phyloP scores from a whole-genome alignment of 2,113 vertebrate genomes.

The Fukomys damarensis region DNA sequence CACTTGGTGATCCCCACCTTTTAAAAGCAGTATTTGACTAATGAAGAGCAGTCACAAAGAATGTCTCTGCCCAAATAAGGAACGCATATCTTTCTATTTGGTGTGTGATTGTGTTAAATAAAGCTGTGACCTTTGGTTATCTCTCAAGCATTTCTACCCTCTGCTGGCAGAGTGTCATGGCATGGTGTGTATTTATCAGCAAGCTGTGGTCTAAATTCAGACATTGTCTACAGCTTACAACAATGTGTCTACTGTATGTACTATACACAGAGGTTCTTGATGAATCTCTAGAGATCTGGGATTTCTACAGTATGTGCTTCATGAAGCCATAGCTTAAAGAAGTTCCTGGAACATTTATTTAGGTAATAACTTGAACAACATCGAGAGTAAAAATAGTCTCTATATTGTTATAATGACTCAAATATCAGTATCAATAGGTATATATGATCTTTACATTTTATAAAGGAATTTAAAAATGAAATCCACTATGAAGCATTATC shows the following conservation, averaged over 20 bases:
- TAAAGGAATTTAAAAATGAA: neutral
- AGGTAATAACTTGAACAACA: neutral
- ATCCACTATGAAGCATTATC: too few relatives aligned
- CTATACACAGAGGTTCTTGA: neutral
- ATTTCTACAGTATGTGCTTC: neutral
- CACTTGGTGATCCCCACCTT: slow-evolving; percentile 67
- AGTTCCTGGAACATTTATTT: neutral
- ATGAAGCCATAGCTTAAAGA: neutral
- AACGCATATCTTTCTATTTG: slow-evolving; percentile 22
- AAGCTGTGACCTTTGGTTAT: slow-evolving; percentile 78
- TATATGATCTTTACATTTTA: neutral
- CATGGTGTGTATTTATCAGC: slow-evolving; percentile 61
- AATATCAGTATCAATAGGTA: neutral
- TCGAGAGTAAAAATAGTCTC: neutral
- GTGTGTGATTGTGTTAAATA: slow-evolving; percentile 71
- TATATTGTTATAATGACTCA: neutral
- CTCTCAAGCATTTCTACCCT: slow-evolving; percentile 43
- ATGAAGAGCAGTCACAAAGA: neutral
- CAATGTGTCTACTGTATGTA: slow-evolving; percentile 40
- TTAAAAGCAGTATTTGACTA: slow-evolving; percentile 68
- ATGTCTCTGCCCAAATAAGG: slow-evolving; percentile 2
- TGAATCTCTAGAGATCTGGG: neutral
- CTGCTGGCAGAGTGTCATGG: slow-evolving; percentile 27
- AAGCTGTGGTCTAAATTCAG: slow-evolving; percentile 64
- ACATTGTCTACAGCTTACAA: slow-evolving; percentile 18